Evolutionary conservation across 2,888 invertebrate genomes (phyloP), one percentile per base, ranked within the genome.

Genomic region (Terebella lapidaria): DNA sequence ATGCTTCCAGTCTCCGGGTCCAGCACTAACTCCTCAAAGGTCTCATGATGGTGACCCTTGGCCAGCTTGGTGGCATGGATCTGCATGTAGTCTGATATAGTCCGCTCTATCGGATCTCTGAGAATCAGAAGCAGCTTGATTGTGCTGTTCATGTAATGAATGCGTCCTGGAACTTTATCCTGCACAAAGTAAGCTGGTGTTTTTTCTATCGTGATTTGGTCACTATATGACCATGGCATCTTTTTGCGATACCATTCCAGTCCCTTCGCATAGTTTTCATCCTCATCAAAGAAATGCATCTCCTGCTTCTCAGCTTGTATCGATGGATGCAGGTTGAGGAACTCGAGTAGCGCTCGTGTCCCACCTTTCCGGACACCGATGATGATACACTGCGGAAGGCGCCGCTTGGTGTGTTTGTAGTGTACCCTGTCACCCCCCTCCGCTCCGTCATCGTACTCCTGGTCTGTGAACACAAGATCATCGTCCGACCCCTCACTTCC

Each of bases 161-260:
- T 92, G 66, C 97, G 85, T 81, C 92, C 91, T 15, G 97, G 95
- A 30, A 93, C 95, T 86, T 92, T 90, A 18, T 92, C 90, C 59
- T 93, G 93, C 52, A 95, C 92, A 83, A 97, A 97, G 83, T 97
- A 97, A 74, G 94, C 93, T 3, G 97, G 97, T 72, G 94, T 95
- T 83, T 99, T 97, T 82, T 97, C 97, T 71, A 95, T 91, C 59
- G 94, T 94, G 70, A 95, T 89, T 81, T 95, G 94, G 49, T 91
- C 91, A 66, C 88, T 87, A 81, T 89, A 91, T 1, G 94, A 92
- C 74, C 89, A 88, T 15, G 95, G 95, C 94, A 96, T 95, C 79
- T 92, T 91, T 49, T 73, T 71, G 25, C 73, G 66, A 64, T 97
- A 97, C 96, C 96, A 97, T 64, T 95, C 93, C 62, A 94, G 84